Conservation (phyloP, 64 coral and sea anemone species). For the Anthopleura sola region DNA sequence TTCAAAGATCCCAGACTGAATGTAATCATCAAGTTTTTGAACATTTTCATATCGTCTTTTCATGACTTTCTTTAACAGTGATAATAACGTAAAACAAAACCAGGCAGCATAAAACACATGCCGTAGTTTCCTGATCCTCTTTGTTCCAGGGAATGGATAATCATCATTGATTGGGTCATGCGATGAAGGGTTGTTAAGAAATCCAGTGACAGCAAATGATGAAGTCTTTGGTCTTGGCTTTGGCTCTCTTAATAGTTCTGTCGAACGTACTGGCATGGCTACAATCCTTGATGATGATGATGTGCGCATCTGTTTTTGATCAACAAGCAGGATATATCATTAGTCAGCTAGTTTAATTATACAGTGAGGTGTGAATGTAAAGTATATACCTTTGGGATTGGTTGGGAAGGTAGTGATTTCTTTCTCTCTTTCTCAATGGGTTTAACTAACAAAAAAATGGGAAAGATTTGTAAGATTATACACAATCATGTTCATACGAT, state of each 20-base stretch:
- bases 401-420: neutral
- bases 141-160: slow-evolving; percentile 77
- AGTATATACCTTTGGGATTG: neutral
- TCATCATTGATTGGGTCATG: neutral
- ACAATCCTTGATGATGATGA: slow-evolving; percentile 32
- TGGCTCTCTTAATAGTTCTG: slow-evolving; percentile 31
- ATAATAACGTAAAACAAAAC: slow-evolving; percentile 71
- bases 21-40: slow-evolving; percentile 46
- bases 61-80: slow-evolving; percentile 22
- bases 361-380: neutral
- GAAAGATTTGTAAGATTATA: neutral
- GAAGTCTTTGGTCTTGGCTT: slow-evolving; percentile 25
- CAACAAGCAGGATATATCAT: neutral
- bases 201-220: slow-evolving; percentile 33
- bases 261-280: slow-evolving; percentile 67
- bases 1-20: slow-evolving; percentile 53
- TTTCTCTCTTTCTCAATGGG: neutral
- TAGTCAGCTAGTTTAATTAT: neutral
- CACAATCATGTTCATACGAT: too few relatives aligned
- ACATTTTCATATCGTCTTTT: slow-evolving; percentile 41
- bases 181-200: slow-evolving; percentile 30
- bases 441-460: neutral
- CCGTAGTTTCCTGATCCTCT: slow-evolving; percentile 55
- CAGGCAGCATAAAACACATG: slow-evolving; percentile 72
- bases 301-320: neutral